Conservation (phyloP, 2,888 invertebrate genomes). For the Epicampocera succincta region DNA sequence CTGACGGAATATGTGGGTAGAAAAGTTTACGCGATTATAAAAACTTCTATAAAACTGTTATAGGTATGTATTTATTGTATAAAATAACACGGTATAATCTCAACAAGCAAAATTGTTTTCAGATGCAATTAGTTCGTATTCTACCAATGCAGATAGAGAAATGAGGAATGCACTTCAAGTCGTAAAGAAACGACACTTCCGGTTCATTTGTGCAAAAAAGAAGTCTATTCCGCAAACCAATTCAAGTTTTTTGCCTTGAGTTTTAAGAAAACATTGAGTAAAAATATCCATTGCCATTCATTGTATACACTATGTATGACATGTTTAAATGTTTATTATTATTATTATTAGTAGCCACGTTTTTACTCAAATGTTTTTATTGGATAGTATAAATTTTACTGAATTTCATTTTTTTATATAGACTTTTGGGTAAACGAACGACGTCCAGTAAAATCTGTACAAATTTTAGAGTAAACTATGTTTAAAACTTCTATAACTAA, state of each 20-base stretch:
- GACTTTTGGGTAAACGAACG: constrained; percentile 16
- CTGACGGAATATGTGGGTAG: too few species aligned
- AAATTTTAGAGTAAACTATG: constrained; percentile 4
- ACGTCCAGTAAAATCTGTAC: constrained; percentile 9
- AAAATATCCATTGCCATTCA: constrained; percentile 18
- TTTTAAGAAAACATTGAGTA: constrained; percentile 21
- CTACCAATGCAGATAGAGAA: constrained; percentile 21
- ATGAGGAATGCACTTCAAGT: constrained; percentile 20
- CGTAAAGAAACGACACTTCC: constrained; percentile 28
- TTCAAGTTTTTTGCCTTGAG: constrained; percentile 22
- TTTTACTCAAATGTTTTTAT: constrained; percentile 9
- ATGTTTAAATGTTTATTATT: constrained; percentile 16
- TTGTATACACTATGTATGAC: constrained; percentile 16
- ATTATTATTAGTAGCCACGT: constrained; percentile 1
- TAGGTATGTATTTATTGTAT: neutral
- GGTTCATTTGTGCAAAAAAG: constrained; percentile 16
- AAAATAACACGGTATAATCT: too few species aligned
- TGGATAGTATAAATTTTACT: constrained; percentile 14
- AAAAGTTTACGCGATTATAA: neutral
- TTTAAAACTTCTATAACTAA: constrained; percentile 4
- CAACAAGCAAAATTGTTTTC: neutral
- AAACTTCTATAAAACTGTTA: neutral
- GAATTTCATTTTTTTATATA: constrained; percentile 19
- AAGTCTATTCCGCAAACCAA: constrained; percentile 23
- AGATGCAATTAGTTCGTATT: neutral